Base-by-base conservation (phyloP, 2,888 invertebrate species). In the Lasioglossum marginatum region DNA sequence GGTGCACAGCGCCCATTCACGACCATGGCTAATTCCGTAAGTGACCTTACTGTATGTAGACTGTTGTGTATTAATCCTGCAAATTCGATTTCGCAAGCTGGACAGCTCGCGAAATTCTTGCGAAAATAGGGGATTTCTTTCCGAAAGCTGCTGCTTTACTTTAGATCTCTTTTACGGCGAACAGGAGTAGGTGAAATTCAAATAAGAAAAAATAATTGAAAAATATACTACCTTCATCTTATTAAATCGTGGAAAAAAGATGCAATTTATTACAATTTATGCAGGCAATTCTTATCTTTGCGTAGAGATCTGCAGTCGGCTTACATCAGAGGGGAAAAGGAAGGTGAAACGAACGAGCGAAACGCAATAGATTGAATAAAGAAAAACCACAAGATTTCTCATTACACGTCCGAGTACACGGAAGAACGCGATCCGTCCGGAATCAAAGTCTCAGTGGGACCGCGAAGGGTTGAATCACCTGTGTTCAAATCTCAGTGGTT, bases 401-500 rank as follows among this genome's bases (percentile, higher is more conserved):
- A 31, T 63, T 27, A 66, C 31, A 66, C 23, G 66, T 66, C 34
- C 31, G 66, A 34, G 31, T 66, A 66, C 34, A 19, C 16, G 23
- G 34, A 66, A 19, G 66, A 34, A 8, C 66, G 34, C 16, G 19
- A 66, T 34, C 34, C 4, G 34, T 34, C 19, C 4, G 8, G 34
- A 66, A 66, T 31, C 66, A 12, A 70, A 23, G 70, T 40, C 70
- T 40, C 34, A 16, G n/a, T 14, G 70, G 4, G 14, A 71, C 70
- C 70, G 43, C 43, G 37, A 71, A 71, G n/a, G 40, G 70, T 71
- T 43, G 70, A 71, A 71, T 27, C 70, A 43, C 27, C 43, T 12
- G 70, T 34, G 63, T 31, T 66, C 48, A 43, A 83, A 74, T 81
- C 63, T 83, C 63, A 70, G 52, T 16, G 37, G 70, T 60, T 77